Evolutionary conservation across 2,797 vertebrate species (phyloP).

Genomic region (Labroides dimidiatus): DNA sequence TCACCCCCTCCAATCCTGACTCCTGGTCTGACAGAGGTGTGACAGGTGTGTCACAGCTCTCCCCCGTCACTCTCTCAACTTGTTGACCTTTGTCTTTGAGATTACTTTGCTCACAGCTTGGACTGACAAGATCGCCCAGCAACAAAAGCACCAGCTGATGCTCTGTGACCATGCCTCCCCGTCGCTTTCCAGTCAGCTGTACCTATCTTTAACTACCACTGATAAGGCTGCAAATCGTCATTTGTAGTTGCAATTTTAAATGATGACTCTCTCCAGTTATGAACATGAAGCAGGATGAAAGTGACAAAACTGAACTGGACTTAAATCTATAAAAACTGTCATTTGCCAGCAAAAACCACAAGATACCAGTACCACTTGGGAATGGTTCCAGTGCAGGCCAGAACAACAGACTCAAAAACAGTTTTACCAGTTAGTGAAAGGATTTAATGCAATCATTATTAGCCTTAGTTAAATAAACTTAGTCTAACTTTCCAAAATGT

Average conservation of each 20-base stretch:
- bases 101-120: conserved; percentile 66
- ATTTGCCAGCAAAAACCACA: too few species aligned
- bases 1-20: conserved; percentile 25
- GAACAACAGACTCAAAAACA: too few species aligned
- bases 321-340: too few species aligned
- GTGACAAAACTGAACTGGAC: too few species aligned
- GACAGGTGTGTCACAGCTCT: conserved; percentile 80
- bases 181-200: conserved; percentile 48
- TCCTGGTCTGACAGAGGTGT: conserved; percentile 66
- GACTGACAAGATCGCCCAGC: conserved; percentile 76
- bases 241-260: conserved; percentile 11
- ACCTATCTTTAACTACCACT: conserved; percentile 50
- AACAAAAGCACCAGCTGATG: conserved; percentile 72
- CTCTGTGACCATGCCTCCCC: conserved; percentile 65
- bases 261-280: not conserved
- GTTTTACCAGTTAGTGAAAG: too few species aligned
- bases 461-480: too few species aligned
- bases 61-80: conserved; percentile 77
- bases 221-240: conserved; percentile 15
- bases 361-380: too few species aligned
- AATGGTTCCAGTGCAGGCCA: too few species aligned
- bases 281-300: too few species aligned
- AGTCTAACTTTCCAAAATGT: too few species aligned
- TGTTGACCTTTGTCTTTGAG: conserved; percentile 82
- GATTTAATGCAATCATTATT: too few species aligned